Evolutionary conservation across 2,888 invertebrate genomes (phyloP).

Genomic region (Corbicula japonica): DNA sequence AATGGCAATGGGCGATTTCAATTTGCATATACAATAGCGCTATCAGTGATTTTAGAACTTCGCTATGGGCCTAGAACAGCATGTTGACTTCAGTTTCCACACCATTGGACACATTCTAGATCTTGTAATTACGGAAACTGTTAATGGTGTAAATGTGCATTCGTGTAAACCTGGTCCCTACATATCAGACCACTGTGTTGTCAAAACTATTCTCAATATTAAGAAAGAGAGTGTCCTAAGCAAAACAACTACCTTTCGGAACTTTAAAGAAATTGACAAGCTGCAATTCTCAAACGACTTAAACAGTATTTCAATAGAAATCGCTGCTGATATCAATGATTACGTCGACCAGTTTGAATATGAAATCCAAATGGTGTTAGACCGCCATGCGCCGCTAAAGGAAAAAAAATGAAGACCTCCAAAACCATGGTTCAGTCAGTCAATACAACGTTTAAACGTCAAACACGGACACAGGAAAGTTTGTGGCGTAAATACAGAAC

Average conservation of each 20-base stretch:
- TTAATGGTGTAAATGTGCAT: conserved; percentile 18
- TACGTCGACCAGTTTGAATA: conserved; percentile 24
- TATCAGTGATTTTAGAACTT: conserved; percentile 5
- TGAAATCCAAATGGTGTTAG: too few species aligned
- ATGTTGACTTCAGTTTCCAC: conserved; percentile 33
- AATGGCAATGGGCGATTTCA: too few species aligned
- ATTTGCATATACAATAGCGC: conserved; percentile 19
- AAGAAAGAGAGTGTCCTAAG: conserved; percentile 8
- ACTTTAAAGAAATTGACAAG: conserved; percentile 11
- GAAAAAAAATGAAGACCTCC: too few species aligned
- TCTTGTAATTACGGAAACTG: conserved; percentile 23
- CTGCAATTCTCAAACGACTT: background rate
- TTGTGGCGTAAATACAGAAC: too few species aligned
- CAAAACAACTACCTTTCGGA: background rate
- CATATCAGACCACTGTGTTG: conserved; percentile 31
- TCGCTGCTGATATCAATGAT: background rate
- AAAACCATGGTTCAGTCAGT: too few species aligned
- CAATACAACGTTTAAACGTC: too few species aligned
- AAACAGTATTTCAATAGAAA: background rate
- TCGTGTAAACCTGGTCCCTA: conserved; percentile 17
- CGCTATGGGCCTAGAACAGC: background rate
- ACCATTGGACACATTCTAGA: conserved; percentile 24
- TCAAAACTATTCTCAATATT: conserved; percentile 5
- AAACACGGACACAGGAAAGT: too few species aligned
- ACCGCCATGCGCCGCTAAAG: too few species aligned